Base-by-base conservation (phyloP, 37 sponge, comb jelly and placozoan species). In the Aplysina aerophoba region DNA sequence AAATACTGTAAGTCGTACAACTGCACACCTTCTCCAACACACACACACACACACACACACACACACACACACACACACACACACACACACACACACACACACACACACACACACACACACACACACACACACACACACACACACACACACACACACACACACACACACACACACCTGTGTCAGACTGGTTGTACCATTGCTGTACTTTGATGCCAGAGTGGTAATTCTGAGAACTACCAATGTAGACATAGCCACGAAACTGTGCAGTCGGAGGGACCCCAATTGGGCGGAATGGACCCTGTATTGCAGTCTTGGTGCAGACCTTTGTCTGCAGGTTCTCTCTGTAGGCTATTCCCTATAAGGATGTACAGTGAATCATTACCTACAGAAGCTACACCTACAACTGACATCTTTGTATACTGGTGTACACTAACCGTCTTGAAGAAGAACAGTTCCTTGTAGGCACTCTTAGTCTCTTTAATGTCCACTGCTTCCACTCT, bases 261-360 rank as follows among this genome's bases (percentile, higher is more conserved):
- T 17, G 2, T 30, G 71, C 27, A 69, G 27, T 35, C 28, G 71
- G 71, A 30, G 71, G 71, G 33, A 69, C 33, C 27, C 71, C 81
- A 80, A 34, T 25, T 1, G 81, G 81, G 12, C 58, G n/a, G 57
- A 55, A 80, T 20, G 50, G 25, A 77, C 64, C 82, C 0, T 59
- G n/a, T 0, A 90, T 71, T 24, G 67, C 0, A 20, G 35, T 64
- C 59, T 63, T 82, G 0, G 59, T 36, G 65, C 90, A 90, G 68
- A 65, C 40, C 69, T 80, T 59, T 1, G 91, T 91, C 59, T 53
- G 41, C 36, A 80, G 2, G 36, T 91, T 91, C 44, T 81, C 13
- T 12, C 84, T 66, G 62, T 80, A 91, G 24, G 66, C 63, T 4
- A 75, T 37, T 62, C 57, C 63, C 90, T 90, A 82, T 35, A 13